Evolutionary conservation across 2,888 invertebrate genomes (phyloP).

Genomic region (Portevinia maculata): DNA sequence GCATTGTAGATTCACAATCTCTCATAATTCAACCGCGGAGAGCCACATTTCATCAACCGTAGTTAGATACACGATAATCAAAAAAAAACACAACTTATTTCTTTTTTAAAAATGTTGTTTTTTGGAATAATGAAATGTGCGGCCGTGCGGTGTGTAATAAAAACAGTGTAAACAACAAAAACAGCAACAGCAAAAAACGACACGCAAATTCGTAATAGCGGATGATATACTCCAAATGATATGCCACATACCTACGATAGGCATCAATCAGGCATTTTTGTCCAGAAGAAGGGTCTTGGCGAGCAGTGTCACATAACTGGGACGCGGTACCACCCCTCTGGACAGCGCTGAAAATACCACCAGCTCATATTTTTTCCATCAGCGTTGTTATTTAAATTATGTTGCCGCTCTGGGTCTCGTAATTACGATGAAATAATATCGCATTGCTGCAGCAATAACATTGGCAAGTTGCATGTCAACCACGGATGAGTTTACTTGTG

Average conservation of each 20-base stretch:
- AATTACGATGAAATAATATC: constrained; percentile 71
- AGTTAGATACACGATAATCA: constrained; percentile 42
- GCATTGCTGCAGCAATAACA: constrained; percentile 59
- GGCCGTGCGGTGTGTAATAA: constrained; percentile 66
- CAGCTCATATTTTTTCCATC: neutral
- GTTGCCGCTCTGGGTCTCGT: constrained; percentile 50
- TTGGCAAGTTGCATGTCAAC: constrained; percentile 50
- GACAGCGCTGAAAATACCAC: neutral
- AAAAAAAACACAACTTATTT: constrained; percentile 24
- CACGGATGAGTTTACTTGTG: constrained; percentile 5
- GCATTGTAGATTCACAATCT: constrained; percentile 36
- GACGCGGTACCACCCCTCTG: constrained; percentile 21
- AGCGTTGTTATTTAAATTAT: constrained; percentile 51
- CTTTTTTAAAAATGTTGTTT: constrained; percentile 25
- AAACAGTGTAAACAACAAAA: constrained; percentile 56
- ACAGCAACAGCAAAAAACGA: neutral
- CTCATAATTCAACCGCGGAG: constrained; percentile 36
- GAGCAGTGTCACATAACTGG: constrained; percentile 45
- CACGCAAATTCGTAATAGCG: constrained; percentile 39
- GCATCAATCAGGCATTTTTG: constrained; percentile 69
- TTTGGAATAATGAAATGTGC: constrained; percentile 61
- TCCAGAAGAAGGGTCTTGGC: constrained; percentile 15
- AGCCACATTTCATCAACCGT: constrained; percentile 49
- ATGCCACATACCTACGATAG: constrained; percentile 53
- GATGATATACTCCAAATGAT: constrained; percentile 27